phyloP scores from a whole-genome alignment of 2,797 vertebrate species.

The Danio aesculapii region DNA sequence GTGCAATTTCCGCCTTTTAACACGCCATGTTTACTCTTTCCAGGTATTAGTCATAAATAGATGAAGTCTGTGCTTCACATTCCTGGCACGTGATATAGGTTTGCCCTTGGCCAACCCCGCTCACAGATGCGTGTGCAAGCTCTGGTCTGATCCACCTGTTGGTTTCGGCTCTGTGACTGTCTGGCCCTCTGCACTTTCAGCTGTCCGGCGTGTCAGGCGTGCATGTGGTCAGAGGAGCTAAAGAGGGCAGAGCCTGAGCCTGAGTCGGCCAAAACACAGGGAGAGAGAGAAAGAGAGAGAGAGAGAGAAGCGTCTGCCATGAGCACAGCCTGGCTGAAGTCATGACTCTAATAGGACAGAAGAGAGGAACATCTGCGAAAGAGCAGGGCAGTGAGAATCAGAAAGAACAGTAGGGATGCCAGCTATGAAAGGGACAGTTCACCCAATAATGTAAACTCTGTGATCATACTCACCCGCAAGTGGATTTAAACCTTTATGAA shows the following conservation, averaged over 20 bases:
- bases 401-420: background rate
- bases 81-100: slow-evolving; percentile 51
- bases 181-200: slow-evolving; percentile 68
- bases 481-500: too few relatives aligned
- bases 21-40: slow-evolving; percentile 45
- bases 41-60: slow-evolving; percentile 56
- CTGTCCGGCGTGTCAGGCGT: slow-evolving; percentile 72
- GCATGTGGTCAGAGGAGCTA: slow-evolving; percentile 59
- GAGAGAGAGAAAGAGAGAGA: too few relatives aligned
- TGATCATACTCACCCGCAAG: too few relatives aligned
- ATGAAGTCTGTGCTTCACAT: slow-evolving; percentile 54
- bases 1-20: slow-evolving; percentile 14
- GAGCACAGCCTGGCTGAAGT: slow-evolving; percentile 30
- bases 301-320: slow-evolving; percentile 36
- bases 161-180: slow-evolving; percentile 59
- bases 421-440: background rate
- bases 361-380: slow-evolving; percentile 62
- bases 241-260: slow-evolving; percentile 38
- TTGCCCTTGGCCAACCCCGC: slow-evolving; percentile 43
- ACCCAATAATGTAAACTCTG: too few relatives aligned
- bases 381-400: slow-evolving; percentile 54
- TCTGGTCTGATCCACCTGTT: slow-evolving; percentile 70
- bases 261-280: slow-evolving; percentile 31
- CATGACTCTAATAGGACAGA: slow-evolving; percentile 45
- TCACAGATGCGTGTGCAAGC: slow-evolving; percentile 41